These are phyloP conservation scores for Eustalomyia histrio DNA, from an alignment of 2,888 invertebrate species.

Conservation along the genomic window DNA sequence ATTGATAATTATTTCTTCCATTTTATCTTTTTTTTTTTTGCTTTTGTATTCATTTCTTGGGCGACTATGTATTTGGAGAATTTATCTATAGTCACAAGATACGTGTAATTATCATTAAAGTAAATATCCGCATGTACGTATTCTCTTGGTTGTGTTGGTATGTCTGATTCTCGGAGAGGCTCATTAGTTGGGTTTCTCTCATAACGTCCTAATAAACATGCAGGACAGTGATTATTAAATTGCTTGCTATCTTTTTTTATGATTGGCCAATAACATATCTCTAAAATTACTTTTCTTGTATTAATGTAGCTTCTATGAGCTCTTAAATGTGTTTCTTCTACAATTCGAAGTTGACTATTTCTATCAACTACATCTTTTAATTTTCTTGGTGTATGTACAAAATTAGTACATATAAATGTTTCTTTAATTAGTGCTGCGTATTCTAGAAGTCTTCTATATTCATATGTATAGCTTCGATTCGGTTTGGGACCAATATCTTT, in stretches of 20 bases:
- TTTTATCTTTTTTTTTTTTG: slow-evolving; percentile 27
- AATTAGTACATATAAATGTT: slow-evolving; percentile 12
- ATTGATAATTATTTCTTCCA: slow-evolving; percentile 16
- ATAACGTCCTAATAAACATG: slow-evolving; percentile 13
- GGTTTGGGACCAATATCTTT: slow-evolving; percentile 11
- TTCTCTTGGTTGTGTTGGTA: too few species aligned
- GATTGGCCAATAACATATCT: slow-evolving; percentile 13
- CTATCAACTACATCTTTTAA: slow-evolving; percentile 17
- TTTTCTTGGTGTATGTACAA: slow-evolving; percentile 12
- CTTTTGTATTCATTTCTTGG: slow-evolving; percentile 13
- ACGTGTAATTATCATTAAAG: too few species aligned
- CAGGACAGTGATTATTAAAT: slow-evolving; percentile 1
- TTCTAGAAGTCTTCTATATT: slow-evolving; percentile 23
- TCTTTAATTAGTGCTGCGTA: slow-evolving; percentile 18
- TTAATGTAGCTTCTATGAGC: slow-evolving; percentile 14
- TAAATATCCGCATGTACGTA: too few species aligned
- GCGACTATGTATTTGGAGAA: slow-evolving; percentile 20
- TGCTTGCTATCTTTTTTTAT: slow-evolving; percentile 21
- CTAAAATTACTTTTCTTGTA: slow-evolving; percentile 24
- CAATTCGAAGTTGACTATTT: slow-evolving; percentile 12
- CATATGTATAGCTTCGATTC: slow-evolving; percentile 5
- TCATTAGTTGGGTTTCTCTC: slow-evolving; percentile 17
- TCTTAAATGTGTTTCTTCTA: slow-evolving; percentile 1
- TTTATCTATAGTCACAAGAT: slow-evolving; percentile 17
- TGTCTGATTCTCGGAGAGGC: too few species aligned